Base-by-base conservation (phyloP, 2,888 invertebrate genomes). In the Synergus laeviventris region DNA sequence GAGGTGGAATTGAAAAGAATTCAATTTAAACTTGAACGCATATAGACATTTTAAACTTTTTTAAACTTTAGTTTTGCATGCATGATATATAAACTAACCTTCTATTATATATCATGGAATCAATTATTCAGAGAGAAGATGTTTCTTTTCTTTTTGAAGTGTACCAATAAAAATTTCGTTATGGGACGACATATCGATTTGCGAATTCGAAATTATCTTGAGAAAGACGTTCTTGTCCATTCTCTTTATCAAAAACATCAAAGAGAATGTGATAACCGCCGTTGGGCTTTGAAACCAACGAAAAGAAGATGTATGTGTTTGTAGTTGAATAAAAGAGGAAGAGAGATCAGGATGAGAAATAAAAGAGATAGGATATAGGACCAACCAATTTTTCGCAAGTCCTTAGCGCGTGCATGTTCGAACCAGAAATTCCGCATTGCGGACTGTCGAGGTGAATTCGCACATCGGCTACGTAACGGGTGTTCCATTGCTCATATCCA, bases 391-490 rank as follows among this genome's bases (percentile, higher is more conserved):
- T 78, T 76, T 76, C 66, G 75, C 74, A 77, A 79, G 76, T 79
- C 79, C 79, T 80, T 79, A 76, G 77, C 76, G 78, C 81, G 79
- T 75, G 70, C 76, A 77, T 73, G 61, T 66, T 78, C 76, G 78
- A 77, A 78, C 75, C 74, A 77, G 49, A 78, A 74, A 82, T 77
- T 80, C 81, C 81, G 81, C 81, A 81, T 79, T 81, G 81, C 81
- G 81, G 81, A 77, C 81, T 79, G 79, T 80, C 79, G 80, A 78
- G 80, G 79, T 81, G 81, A 81, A 81, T 81, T 81, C 79, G 80
- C 78, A 81, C 80, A 77, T 80, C 78, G 77, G 77, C 79, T 76
- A 78, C 80, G 78, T 78, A 75, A 78, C 73, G 79, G 80, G 73
- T 78, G 76, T 73, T 76, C 79, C 76, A 61, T 79, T 74, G 45